Evolutionary conservation across 2,797 vertebrate species (phyloP).

Genomic region (Holocentrus rufus): DNA sequence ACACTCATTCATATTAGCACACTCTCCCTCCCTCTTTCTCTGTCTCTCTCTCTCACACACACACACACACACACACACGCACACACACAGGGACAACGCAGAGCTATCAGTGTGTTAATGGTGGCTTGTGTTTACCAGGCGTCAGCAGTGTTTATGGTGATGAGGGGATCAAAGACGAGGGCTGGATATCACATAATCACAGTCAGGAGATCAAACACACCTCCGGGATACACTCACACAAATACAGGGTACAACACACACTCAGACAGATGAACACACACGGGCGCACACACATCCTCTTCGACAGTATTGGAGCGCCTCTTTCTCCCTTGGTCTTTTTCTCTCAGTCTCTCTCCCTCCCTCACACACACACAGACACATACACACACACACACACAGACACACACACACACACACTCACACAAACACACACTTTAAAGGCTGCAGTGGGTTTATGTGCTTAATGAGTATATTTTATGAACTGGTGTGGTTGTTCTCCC

Average conservation of each 20-base stretch:
- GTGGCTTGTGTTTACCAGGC: slow-evolving; percentile 60
- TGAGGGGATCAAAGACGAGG: slow-evolving; percentile 72
- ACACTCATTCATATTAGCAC: slow-evolving; percentile 46
- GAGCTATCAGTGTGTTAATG: slow-evolving; percentile 52
- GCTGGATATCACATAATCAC: slow-evolving; percentile 73
- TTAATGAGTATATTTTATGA: slow-evolving; percentile 60
- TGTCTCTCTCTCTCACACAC: background rate
- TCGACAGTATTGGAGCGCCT: background rate
- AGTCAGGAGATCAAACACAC: slow-evolving; percentile 75
- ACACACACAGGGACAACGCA: slow-evolving; percentile 1
- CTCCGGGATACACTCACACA: slow-evolving; percentile 53
- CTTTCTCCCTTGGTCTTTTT: background rate
- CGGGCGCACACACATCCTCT: background rate
- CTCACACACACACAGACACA: background rate
- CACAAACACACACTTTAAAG: slow-evolving; percentile 19
- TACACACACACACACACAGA: slow-evolving; percentile 25
- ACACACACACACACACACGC: slow-evolving; percentile 11
- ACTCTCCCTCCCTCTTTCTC: no score
- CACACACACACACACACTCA: background rate
- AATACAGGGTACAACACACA: background rate
- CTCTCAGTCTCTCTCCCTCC: no score
- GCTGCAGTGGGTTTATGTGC: slow-evolving; percentile 39
- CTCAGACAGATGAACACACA: background rate
- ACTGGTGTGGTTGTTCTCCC: slow-evolving; percentile 33
- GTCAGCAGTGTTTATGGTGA: slow-evolving; percentile 66